Percentiles rank a stretch among this genome's conserved stretches.
Conservation (phyloP, 2,797 vertebrate species). For the Pseudochirops cupreus region DNA sequence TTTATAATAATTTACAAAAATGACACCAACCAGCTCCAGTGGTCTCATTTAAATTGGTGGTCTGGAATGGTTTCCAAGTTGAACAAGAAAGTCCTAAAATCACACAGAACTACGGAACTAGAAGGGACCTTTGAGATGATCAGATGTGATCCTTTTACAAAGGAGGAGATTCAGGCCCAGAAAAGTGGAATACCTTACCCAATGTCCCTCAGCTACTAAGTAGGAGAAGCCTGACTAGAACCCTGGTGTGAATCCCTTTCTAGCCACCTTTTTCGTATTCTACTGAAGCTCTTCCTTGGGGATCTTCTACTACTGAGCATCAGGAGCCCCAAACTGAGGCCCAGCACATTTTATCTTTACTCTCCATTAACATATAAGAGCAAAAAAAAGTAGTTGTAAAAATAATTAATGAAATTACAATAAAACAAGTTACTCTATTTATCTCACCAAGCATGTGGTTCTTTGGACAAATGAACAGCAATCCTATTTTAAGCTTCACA, state of each 20-base stretch:
- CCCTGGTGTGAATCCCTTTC: not conserved
- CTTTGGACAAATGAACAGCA: slow-evolving; percentile 13
- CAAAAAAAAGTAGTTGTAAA: slow-evolving; percentile 20
- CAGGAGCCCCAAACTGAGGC: not conserved
- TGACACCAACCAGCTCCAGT: not conserved
- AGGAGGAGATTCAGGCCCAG: slow-evolving; percentile 15
- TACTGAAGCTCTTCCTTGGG: not conserved
- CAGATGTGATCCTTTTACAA: not conserved
- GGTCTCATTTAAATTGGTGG: slow-evolving; percentile 14
- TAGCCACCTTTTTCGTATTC: not conserved
- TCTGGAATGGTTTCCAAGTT: not conserved
- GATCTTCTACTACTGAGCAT: not conserved
- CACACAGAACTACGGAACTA: slow-evolving; percentile 40
- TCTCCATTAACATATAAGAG: slow-evolving; percentile 24
- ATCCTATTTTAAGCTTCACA: slow-evolving; percentile 43
- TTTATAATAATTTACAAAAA: slow-evolving; percentile 44
- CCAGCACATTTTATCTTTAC: not conserved
- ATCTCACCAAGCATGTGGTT: not conserved
- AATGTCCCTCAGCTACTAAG: not conserved
- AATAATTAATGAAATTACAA: slow-evolving; percentile 34
- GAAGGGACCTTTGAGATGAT: slow-evolving; percentile 16
- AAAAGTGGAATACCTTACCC: not conserved
- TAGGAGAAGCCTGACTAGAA: slow-evolving; percentile 3
- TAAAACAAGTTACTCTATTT: slow-evolving; percentile 16
- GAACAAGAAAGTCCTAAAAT: slow-evolving; percentile 7